A percentile compares a stretch with the other conserved stretches of the same genome.
Conservation (phyloP, 2,888 invertebrate genomes). For the Siphonodentalium dalli region DNA sequence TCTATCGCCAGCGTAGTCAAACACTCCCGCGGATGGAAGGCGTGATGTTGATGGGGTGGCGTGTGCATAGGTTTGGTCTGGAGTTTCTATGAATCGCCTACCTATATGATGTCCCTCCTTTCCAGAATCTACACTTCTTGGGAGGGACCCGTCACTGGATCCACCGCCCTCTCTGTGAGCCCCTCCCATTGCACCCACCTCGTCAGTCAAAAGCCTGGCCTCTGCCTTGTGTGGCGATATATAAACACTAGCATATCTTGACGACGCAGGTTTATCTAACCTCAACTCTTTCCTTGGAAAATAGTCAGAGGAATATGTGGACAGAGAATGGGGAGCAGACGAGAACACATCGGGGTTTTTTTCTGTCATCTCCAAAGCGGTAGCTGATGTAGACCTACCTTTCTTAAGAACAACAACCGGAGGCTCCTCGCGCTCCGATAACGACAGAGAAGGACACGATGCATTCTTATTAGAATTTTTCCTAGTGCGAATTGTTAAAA, state of each 20-base stretch:
- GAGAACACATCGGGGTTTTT: constrained; percentile 53
- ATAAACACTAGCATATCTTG: constrained; percentile 57
- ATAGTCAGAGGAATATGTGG: constrained; percentile 30
- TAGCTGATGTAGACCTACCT: constrained; percentile 53
- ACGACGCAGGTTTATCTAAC: constrained; percentile 37
- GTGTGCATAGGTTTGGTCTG: constrained; percentile 25
- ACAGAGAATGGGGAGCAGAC: constrained; percentile 35
- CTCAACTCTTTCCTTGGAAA: constrained; percentile 36
- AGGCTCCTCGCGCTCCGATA: constrained; percentile 52
- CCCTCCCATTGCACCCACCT: too few species aligned
- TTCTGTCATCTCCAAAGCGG: constrained; percentile 57
- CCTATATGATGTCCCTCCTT: constrained; percentile 42
- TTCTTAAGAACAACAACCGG: constrained; percentile 58
- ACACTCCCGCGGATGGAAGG: constrained; percentile 20
- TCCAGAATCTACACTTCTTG: constrained; percentile 49
- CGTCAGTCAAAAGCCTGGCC: constrained; percentile 49
- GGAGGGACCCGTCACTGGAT: constrained; percentile 53
- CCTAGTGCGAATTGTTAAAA: constrained; percentile 79
- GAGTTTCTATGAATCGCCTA: constrained; percentile 33
- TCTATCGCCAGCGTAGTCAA: constrained; percentile 30
- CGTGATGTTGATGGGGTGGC: constrained; percentile 16
- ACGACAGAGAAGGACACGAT: constrained; percentile 55
- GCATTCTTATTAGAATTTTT: constrained; percentile 54
- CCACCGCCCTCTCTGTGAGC: constrained; percentile 49
- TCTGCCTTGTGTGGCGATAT: constrained; percentile 55